phyloP scores from a whole-genome alignment of 2,888 invertebrate genomes.

The Dicyrtoma fusca region DNA sequence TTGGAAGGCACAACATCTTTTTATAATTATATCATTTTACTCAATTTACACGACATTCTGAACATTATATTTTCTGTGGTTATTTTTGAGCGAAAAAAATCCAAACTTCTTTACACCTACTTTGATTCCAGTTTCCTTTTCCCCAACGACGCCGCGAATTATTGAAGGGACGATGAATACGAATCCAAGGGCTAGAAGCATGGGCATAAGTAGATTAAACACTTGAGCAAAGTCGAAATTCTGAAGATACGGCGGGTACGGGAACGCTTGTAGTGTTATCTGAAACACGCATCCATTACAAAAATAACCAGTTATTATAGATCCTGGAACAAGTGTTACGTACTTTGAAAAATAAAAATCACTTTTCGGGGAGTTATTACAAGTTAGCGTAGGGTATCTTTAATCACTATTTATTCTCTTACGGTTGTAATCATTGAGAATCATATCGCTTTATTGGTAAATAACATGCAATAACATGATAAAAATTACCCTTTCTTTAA shows the following conservation, averaged over 20 bases:
- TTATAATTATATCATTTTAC: neutral
- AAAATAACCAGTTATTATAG: neutral
- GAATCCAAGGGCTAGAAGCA: slow-evolving; percentile 61
- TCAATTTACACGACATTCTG: too few relatives aligned
- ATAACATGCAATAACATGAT: too few relatives aligned
- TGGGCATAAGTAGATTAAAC: slow-evolving; percentile 58
- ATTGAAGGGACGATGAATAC: slow-evolving; percentile 64
- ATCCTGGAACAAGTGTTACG: neutral
- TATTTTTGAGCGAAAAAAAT: too few relatives aligned
- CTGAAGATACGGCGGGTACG: slow-evolving; percentile 62
- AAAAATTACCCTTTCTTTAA: slow-evolving; percentile 29
- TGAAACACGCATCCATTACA: slow-evolving; percentile 34
- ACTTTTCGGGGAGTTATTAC: too few relatives aligned
- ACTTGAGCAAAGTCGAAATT: slow-evolving; percentile 57
- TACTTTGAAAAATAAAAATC: too few relatives aligned
- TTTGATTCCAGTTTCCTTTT: slow-evolving; percentile 67
- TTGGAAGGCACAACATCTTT: neutral
- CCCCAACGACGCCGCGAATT: slow-evolving; percentile 65
- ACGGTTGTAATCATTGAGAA: too few relatives aligned
- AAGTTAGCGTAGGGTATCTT: neutral
- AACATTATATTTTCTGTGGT: too few relatives aligned
- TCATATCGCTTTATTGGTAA: too few relatives aligned
- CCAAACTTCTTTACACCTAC: too few relatives aligned
- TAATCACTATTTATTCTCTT: neutral
- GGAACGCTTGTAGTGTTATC: slow-evolving; percentile 65